A percentile compares a stretch with the other conserved stretches of the same genome.
These are phyloP conservation scores for Caenorhabditis sinica DNA, from an alignment of 2,888 invertebrate genomes.

Conservation along the genomic window DNA sequence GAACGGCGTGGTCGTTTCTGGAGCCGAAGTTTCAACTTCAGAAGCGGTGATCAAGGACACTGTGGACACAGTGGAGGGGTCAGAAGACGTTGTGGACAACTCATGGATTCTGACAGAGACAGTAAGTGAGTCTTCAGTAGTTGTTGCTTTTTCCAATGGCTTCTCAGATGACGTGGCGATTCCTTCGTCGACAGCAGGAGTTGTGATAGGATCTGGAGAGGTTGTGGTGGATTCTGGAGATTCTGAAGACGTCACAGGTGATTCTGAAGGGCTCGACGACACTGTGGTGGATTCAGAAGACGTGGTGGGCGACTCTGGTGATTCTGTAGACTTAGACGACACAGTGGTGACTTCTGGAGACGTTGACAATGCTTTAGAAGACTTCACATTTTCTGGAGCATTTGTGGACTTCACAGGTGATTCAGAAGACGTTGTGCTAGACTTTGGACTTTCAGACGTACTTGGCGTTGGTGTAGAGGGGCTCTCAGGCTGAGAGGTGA, in stretches of 20 bases:
- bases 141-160: slow-evolving; percentile 18
- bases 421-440: slow-evolving; percentile 4
- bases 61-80: slow-evolving; percentile 17
- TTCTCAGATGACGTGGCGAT: slow-evolving; percentile 1
- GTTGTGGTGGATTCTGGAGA: slow-evolving; percentile 16
- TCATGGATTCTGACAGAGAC: slow-evolving; percentile 49
- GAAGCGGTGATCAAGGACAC: slow-evolving; percentile 8
- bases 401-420: slow-evolving; percentile 11
- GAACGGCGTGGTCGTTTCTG: background rate
- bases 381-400: slow-evolving; percentile 9
- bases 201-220: slow-evolving; percentile 14
- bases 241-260: slow-evolving; percentile 1
- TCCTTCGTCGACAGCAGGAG: slow-evolving; percentile 11
- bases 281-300: slow-evolving; percentile 11
- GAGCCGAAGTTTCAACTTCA: slow-evolving; percentile 5
- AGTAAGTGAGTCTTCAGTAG: slow-evolving; percentile 43
- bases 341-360: slow-evolving; percentile 41
- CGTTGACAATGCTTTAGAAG: slow-evolving; percentile 7
- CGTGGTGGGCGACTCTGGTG: background rate
- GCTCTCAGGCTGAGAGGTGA: background rate
- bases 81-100: slow-evolving; percentile 32
- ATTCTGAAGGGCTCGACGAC: background rate
- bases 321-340: background rate
- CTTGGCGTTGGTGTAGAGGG: background rate
- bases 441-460: too few species aligned